phyloP scores from a whole-genome alignment of 1,140 invertebrate species.

The Cotesia chilonis region DNA sequence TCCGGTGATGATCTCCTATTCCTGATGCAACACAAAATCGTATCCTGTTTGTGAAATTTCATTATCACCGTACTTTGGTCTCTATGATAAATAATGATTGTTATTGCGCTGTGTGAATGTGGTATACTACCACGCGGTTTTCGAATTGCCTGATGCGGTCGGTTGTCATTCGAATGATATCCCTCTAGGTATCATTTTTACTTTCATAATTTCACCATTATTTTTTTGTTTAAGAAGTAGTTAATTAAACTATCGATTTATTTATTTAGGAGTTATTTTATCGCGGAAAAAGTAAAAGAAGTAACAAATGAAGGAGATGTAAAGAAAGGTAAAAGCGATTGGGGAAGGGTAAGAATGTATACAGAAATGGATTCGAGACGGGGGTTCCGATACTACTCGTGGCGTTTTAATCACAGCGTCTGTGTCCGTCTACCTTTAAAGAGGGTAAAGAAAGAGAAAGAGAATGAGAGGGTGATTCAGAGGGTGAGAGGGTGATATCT shows the following conservation, averaged over 20 bases:
- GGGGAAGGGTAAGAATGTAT: conserved; percentile 39
- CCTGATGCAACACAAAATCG: conserved; percentile 18
- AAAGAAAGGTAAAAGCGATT: conserved; percentile 36
- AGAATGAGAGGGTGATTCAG: neutral
- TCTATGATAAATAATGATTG: conserved; percentile 28
- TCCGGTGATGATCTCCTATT: conserved; percentile 33
- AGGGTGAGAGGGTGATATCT: conserved; percentile 35
- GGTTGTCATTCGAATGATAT: conserved; percentile 26
- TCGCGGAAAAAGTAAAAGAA: neutral
- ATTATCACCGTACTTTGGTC: conserved; percentile 15
- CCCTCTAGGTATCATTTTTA: no score
- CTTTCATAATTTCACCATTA: neutral
- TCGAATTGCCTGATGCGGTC: conserved; percentile 24
- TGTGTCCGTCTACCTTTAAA: conserved; percentile 46
- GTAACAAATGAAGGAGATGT: neutral
- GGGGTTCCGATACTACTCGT: conserved; percentile 39
- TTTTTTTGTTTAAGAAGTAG: neutral
- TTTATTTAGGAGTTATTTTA: conserved; percentile 11
- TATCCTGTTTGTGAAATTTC: conserved; percentile 29
- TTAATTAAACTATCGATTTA: conserved; percentile 27
- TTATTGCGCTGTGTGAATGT: conserved; percentile 19
- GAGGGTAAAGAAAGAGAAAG: neutral
- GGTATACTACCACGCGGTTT: conserved; percentile 16
- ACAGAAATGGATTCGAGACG: conserved; percentile 43
- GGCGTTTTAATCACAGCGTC: conserved; percentile 57